Percentiles rank a stretch among this genome's conserved stretches.
These are phyloP conservation scores for Dryobota labecula DNA, from an alignment of 2,888 invertebrate species.

Conservation along the genomic window DNA sequence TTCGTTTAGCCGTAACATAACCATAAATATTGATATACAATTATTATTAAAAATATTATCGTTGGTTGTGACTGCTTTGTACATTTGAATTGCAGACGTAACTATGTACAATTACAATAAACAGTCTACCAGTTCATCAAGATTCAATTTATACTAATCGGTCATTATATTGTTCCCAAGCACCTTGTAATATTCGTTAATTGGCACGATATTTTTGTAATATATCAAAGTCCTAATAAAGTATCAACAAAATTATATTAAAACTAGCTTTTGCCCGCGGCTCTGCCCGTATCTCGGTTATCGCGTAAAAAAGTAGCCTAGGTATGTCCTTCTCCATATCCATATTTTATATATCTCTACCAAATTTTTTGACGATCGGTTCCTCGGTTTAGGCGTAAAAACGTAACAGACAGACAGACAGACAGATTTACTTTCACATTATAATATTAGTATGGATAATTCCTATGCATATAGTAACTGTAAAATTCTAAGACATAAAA, in stretches of 20 bases:
- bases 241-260: slow-evolving; percentile 25
- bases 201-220: slow-evolving; percentile 62
- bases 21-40: slow-evolving; percentile 20
- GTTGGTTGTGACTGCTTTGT: slow-evolving; percentile 49
- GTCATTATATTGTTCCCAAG: slow-evolving; percentile 69
- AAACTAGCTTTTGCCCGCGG: too few relatives aligned
- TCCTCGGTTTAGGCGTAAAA: too few relatives aligned
- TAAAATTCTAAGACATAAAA: slow-evolving; percentile 7
- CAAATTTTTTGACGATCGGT: too few relatives aligned
- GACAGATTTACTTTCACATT: too few relatives aligned
- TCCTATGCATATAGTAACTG: slow-evolving; percentile 21
- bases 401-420: too few relatives aligned
- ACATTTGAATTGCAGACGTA: slow-evolving; percentile 37
- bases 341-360: too few relatives aligned
- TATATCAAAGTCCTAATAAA: slow-evolving; percentile 24
- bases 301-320: too few relatives aligned
- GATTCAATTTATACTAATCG: slow-evolving; percentile 57
- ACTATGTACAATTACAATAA: slow-evolving; percentile 17
- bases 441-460: too few relatives aligned
- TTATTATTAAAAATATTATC: slow-evolving; percentile 22
- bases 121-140: slow-evolving; percentile 33
- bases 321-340: too few relatives aligned
- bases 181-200: slow-evolving; percentile 67
- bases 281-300: too few relatives aligned
- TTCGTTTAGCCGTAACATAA: neutral